These are phyloP conservation scores for Manis pentadactyla DNA, from an alignment of 2,797 vertebrate genomes.

Conservation along the genomic window DNA sequence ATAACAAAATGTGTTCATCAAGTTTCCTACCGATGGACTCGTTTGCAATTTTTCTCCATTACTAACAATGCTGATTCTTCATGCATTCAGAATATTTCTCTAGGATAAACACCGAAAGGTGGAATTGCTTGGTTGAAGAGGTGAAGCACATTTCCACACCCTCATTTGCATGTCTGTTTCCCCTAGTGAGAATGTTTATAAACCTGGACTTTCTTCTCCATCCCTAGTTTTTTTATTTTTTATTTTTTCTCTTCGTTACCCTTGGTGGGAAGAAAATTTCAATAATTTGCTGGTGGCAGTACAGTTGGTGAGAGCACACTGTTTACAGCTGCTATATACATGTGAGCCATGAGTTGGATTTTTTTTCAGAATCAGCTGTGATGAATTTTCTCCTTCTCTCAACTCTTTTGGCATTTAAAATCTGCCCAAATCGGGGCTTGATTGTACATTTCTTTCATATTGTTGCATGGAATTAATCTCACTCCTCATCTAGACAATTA, in stretches of 20 bases:
- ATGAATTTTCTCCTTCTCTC: slow-evolving; percentile 28
- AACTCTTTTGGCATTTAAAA: slow-evolving; percentile 27
- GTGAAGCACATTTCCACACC: slow-evolving; percentile 33
- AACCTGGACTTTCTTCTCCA: neutral
- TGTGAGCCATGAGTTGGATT: neutral
- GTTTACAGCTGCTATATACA: neutral
- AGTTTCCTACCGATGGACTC: slow-evolving; percentile 28
- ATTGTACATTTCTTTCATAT: slow-evolving; percentile 41
- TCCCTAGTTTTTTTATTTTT: neutral
- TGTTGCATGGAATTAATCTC: neutral
- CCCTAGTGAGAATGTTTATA: neutral
- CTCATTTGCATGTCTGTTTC: slow-evolving; percentile 41
- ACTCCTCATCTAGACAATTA: neutral
- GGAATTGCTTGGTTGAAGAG: slow-evolving; percentile 16
- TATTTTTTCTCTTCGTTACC: neutral
- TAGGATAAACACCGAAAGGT: slow-evolving; percentile 36
- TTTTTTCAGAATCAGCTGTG: slow-evolving; percentile 57
- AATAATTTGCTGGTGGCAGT: neutral
- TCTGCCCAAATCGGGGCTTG: slow-evolving; percentile 28
- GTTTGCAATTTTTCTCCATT: neutral
- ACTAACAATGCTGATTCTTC: neutral
- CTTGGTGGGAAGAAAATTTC: neutral
- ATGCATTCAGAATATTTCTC: slow-evolving; percentile 30
- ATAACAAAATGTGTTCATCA: slow-evolving; percentile 58
- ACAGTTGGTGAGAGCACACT: neutral